phyloP scores from a whole-genome alignment of 2,113 vertebrate species.

The Pelvicachromis taeniatus region DNA sequence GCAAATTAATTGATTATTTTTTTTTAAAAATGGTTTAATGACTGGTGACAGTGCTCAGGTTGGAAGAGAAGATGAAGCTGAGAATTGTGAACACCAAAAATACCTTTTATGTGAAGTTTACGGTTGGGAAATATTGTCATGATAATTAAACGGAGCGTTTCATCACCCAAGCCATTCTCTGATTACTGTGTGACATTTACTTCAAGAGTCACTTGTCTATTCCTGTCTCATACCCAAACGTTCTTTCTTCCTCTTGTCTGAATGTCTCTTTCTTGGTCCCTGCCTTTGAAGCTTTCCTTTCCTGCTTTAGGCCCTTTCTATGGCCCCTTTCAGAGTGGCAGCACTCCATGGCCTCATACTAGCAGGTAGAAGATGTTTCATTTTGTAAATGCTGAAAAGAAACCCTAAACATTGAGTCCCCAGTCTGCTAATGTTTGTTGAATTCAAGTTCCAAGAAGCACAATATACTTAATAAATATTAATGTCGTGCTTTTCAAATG shows the following conservation, averaged over 20 bases:
- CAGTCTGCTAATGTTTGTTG: not conserved
- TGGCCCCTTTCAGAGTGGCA: not conserved
- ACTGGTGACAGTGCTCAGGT: not conserved
- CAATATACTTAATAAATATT: not conserved
- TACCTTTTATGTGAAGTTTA: constrained; percentile 8
- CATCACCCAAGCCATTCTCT: constrained; percentile 21
- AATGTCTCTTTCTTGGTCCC: constrained; percentile 42
- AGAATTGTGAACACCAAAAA: constrained; percentile 10
- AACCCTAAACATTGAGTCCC: not conserved
- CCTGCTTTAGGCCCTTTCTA: constrained; percentile 15
- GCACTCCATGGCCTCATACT: not conserved
- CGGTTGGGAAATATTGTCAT: constrained; percentile 12
- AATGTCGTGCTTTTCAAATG: not conserved
- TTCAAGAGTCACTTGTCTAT: constrained; percentile 47
- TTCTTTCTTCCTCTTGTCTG: constrained; percentile 31
- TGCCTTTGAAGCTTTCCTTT: constrained; percentile 43
- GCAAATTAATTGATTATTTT: not conserved
- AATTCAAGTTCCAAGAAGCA: not conserved
- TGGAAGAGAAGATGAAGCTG: not conserved
- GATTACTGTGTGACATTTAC: constrained; percentile 50
- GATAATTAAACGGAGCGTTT: constrained; percentile 42
- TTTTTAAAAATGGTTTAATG: not conserved
- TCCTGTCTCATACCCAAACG: constrained; percentile 38
- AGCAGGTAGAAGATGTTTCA: constrained; percentile 8
- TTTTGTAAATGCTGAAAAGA: not conserved